Conservation (phyloP, 2,888 invertebrate species). For the Yponomeuta malinellus region DNA sequence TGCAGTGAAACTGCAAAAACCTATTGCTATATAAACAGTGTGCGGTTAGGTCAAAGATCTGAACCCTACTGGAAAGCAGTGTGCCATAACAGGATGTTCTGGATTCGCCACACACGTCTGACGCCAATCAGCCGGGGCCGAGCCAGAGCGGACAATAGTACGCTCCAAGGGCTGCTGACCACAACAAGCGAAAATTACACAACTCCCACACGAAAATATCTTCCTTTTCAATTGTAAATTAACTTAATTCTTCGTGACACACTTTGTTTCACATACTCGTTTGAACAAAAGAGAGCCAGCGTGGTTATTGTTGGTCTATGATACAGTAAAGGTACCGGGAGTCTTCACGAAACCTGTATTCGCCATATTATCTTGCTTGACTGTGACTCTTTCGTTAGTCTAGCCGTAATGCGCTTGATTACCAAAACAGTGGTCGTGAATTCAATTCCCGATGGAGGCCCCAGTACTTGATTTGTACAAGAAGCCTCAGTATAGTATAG, state of each 20-base stretch:
- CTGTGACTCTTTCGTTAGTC: no score
- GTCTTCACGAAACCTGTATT: no score
- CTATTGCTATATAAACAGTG: not conserved
- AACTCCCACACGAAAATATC: not conserved
- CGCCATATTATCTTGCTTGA: no score
- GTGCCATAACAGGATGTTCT: conserved; percentile 50
- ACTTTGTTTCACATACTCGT: not conserved
- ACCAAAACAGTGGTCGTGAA: no score
- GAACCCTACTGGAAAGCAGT: conserved; percentile 44
- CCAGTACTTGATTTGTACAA: no score
- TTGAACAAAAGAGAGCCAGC: not conserved
- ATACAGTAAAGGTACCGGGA: no score
- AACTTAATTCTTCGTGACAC: not conserved
- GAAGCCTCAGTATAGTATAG: no score
- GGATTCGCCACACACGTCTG: conserved; percentile 46
- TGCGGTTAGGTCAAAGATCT: conserved; percentile 25
- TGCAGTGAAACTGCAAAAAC: not conserved
- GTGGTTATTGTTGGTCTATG: not conserved
- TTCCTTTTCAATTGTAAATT: not conserved
- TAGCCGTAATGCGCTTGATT: no score
- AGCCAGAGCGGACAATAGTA: conserved; percentile 35
- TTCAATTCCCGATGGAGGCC: no score
- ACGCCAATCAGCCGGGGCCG: conserved; percentile 29
- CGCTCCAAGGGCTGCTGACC: conserved; percentile 33
- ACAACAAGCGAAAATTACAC: conserved; percentile 13